phyloP scores from a whole-genome alignment of 2,797 vertebrate species.

The Dermochelys coriacea region DNA sequence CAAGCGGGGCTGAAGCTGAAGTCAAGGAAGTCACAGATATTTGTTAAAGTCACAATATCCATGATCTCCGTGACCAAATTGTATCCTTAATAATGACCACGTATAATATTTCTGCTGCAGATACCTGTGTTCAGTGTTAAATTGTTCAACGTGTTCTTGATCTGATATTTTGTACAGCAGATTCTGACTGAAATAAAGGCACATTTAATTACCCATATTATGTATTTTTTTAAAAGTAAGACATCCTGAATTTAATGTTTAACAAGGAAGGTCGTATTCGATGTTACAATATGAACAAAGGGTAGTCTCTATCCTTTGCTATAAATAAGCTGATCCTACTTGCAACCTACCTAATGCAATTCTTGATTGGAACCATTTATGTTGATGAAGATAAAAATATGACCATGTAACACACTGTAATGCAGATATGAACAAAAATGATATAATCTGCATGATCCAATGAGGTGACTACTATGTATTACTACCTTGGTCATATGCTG shows the following conservation, averaged over 20 bases:
- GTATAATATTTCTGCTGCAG: neutral
- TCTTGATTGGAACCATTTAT: neutral
- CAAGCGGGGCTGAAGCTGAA: neutral
- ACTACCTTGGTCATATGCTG: neutral
- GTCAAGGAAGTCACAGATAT: neutral
- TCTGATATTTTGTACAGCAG: neutral
- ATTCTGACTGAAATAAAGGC: neutral
- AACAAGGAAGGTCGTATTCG: neutral
- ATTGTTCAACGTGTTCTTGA: neutral
- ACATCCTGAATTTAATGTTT: neutral
- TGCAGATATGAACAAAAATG: neutral
- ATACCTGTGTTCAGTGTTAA: neutral
- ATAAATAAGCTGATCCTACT: neutral
- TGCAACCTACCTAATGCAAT: neutral
- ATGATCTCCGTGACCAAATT: neutral
- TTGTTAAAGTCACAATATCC: neutral
- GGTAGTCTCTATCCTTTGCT: neutral
- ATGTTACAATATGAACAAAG: neutral
- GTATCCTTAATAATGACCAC: neutral
- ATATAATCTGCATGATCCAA: neutral
- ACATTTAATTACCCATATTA: neutral
- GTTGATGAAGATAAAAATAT: neutral
- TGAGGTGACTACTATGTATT: neutral
- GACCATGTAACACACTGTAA: neutral
- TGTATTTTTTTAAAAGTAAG: accelerated